phyloP scores from a whole-genome alignment of 2,888 invertebrate genomes.

The Stegana nigrithorax region DNA sequence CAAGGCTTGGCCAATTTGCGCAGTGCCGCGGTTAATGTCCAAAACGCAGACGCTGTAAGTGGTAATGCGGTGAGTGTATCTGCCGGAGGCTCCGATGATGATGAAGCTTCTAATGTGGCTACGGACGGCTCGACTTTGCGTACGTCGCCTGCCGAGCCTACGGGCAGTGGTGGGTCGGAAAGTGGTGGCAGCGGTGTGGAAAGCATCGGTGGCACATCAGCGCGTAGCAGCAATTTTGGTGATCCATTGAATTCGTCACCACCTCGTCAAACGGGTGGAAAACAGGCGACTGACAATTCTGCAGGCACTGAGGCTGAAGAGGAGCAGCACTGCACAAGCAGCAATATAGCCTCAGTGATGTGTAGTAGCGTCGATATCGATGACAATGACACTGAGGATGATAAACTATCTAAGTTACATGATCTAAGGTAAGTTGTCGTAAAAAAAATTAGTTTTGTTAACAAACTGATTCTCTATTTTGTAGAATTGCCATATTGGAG shows the following conservation, averaged over 20 bases:
- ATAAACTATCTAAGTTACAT: conserved; percentile 65
- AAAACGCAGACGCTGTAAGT: conserved; percentile 36
- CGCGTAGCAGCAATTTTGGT: conserved; percentile 92
- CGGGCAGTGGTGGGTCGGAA: conserved; percentile 81
- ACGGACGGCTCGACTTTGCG: conserved; percentile 93
- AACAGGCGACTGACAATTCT: conserved; percentile 32
- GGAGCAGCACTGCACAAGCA: conserved; percentile 41
- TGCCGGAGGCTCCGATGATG: conserved; percentile 90
- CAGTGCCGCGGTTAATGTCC: conserved; percentile 53
- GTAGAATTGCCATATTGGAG: conserved; percentile 74
- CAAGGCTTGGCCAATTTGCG: conserved; percentile 67
- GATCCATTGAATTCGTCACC: conserved; percentile 70
- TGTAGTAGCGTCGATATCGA: conserved; percentile 51
- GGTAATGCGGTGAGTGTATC: conserved; percentile 69
- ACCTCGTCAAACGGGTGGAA: conserved; percentile 51
- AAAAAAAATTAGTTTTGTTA: background rate
- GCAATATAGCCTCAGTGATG: conserved; percentile 47
- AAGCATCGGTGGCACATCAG: conserved; percentile 94
- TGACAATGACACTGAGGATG: conserved; percentile 64
- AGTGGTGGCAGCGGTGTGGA: conserved; percentile 93
- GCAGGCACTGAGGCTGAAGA: too few relatives aligned
- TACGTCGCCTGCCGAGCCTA: conserved; percentile 84
- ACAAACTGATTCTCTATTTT: too few relatives aligned
- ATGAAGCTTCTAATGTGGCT: conserved; percentile 92
- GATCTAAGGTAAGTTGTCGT: conserved; percentile 56